A percentile compares a stretch with the other conserved stretches of the same genome.
Conservation (phyloP, 1,140 invertebrate genomes). For the Halyomorpha halys region DNA sequence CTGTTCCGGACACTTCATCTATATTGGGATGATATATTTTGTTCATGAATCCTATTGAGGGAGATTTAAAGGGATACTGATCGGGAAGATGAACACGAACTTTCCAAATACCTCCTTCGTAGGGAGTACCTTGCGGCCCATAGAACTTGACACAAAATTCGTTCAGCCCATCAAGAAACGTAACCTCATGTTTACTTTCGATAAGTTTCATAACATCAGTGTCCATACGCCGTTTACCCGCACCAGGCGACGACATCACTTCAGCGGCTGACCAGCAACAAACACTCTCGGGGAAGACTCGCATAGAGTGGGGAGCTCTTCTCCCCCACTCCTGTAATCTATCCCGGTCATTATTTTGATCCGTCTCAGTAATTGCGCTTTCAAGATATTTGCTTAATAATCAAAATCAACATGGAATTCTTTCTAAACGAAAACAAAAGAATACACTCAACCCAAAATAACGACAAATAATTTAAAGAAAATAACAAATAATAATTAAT, state of each 20-base stretch:
- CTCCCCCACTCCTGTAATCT: too few species aligned
- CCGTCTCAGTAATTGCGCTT: too few species aligned
- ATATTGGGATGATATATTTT: slow-evolving; percentile 99
- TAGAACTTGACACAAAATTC: slow-evolving; percentile 99
- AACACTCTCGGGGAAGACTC: too few species aligned
- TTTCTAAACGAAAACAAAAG: too few species aligned
- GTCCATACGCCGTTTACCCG: slow-evolving; percentile 99
- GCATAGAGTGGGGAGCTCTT: too few species aligned
- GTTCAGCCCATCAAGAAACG: slow-evolving; percentile 92
- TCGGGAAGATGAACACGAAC: slow-evolving; percentile 97
- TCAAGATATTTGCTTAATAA: too few species aligned
- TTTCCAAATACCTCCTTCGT: slow-evolving; percentile 99
- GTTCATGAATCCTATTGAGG: slow-evolving; percentile 99
- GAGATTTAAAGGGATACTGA: slow-evolving; percentile 99
- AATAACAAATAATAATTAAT: too few species aligned
- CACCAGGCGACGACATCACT: slow-evolving; percentile 94
- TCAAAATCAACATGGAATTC: too few species aligned
- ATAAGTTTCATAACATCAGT: slow-evolving; percentile 99
- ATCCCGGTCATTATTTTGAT: too few species aligned
- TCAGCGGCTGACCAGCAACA: too few species aligned
- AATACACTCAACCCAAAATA: too few species aligned
- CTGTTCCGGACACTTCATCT: slow-evolving; percentile 98
- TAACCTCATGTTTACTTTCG: slow-evolving; percentile 98
- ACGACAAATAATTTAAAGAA: too few species aligned
- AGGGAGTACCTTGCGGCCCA: slow-evolving; percentile 86